Evolutionary conservation across 2,888 invertebrate genomes (phyloP), one percentile per base, ranked within the genome.

Genomic region (Nymphalis urticae): DNA sequence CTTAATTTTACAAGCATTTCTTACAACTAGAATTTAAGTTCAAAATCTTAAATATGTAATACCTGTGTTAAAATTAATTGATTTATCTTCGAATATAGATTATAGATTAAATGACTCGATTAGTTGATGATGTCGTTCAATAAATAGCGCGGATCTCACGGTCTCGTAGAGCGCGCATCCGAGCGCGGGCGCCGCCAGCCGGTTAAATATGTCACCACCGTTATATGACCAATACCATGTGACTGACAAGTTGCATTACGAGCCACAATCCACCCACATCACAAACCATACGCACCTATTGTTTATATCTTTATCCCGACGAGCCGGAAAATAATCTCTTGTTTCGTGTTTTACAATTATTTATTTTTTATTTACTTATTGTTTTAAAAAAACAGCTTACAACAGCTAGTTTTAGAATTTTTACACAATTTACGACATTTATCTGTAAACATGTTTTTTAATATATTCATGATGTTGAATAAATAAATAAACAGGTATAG

Each of bases 151-250:
- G 59, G 65, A 60, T 16, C 9, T 62, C 64, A 54, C 61, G 48
- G 50, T 21, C 48, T 64, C 42, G 66, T 47, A 54, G 66, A 66
- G 65, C 64, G 63, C 68, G 62, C 71, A 73, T 70, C 69, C 54
- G 69, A 72, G 72, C 65, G 72, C 69, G 68, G 68, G 68, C 68
- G 74, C 79, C 79, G 79, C 74, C 76, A 76, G 75, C 77, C 84
- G 82, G 82, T 84, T 80, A 84, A 82, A 86, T 85, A 85, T 85
- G 84, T 85, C 85, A 82, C 81, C 85, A 85, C 86, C 86, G 87
- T 86, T 87, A 87, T 83, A 80, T 73, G 69, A 70, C 71, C 71
- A 73, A 62, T 68, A 74, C 27, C 78, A 76, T 76, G 77, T 76
- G 76, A 77, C 74, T 68, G 69, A 68, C 73, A 69, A 64, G 68